Evolutionary conservation across 2,797 vertebrate species (phyloP), one percentile per base, ranked within the genome.

Genomic region (Neomorphus geoffroyi): DNA sequence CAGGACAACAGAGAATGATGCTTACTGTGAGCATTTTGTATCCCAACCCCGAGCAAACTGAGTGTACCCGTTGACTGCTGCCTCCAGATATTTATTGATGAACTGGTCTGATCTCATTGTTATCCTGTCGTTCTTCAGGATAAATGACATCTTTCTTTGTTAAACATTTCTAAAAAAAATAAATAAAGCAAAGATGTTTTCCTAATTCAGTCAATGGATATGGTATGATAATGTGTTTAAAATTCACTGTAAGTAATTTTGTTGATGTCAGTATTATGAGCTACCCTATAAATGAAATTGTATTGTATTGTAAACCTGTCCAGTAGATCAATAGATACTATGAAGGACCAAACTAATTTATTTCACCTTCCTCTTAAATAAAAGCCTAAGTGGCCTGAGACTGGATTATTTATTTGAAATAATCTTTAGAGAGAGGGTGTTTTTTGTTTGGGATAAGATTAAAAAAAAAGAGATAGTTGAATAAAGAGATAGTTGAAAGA

Each of bases 261-360:
- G 88, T 85, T 95, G 80, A 80, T 93, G 82, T 93, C 93, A 90
- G 70, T 86, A 84, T 90, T 93, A 93, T 56, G 62, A 84, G 54
- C 71, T 46, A 80, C 45, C 30, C 60, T 28, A 83, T 91, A 94
- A 96, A 93, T 86, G 83, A 96, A 90, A 95, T 79, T 89, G 60
- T 39, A 90, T 86, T 93, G 69, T 86, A 93, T 81, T 94, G 80
- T 93, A 96, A 96, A 93, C 51, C 91, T 93, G 82, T 67, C 80
- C 41, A 43, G 86, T 45, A 93, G 75, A 96, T 92, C 95, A 88
- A 93, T 80, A 88, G n/a, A 54, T 78, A 69, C 57, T 78, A 92
- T 57, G 30, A 94, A 89, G 30, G 32, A 69, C 35, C 43, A 86
- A 90, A 62, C 21, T 72, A 90, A 96, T 89, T 80, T 93, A 92